These are phyloP conservation scores for Rhamnusium bicolor DNA, from an alignment of 2,888 invertebrate genomes.

Conservation along the genomic window DNA sequence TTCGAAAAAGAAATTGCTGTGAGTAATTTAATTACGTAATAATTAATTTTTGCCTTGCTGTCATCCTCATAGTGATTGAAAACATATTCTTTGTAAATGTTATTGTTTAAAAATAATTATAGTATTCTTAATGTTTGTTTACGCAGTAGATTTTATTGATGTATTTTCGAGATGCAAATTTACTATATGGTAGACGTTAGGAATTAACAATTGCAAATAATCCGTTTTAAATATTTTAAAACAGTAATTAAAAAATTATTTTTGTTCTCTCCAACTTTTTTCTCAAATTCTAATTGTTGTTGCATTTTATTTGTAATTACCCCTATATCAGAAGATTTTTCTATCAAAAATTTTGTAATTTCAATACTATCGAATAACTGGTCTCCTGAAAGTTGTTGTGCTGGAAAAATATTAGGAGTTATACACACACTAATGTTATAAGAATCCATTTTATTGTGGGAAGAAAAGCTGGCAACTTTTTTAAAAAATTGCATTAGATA, in stretches of 20 bases:
- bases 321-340: conserved; percentile 35
- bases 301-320: conserved; percentile 36
- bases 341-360: conserved; percentile 34
- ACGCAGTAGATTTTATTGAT: neutral
- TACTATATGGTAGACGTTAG: neutral
- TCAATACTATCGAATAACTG: conserved; percentile 14
- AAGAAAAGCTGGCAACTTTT: conserved; percentile 30
- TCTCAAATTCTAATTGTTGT: neutral
- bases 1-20: too few relatives aligned
- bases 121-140: too few relatives aligned
- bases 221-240: neutral
- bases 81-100: too few relatives aligned
- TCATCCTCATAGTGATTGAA: too few relatives aligned
- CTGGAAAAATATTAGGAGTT: conserved; percentile 38
- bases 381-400: conserved; percentile 3
- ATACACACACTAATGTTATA: conserved; percentile 34
- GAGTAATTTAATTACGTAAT: too few relatives aligned
- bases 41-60: too few relatives aligned
- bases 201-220: neutral
- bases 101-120: too few relatives aligned
- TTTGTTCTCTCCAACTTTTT: neutral
- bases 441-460: conserved; percentile 34
- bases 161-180: neutral
- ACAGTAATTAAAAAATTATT: neutral
- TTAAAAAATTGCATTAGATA: conserved; percentile 80